These are phyloP conservation scores for Periparus ater DNA, from an alignment of 2,797 vertebrate species.

Conservation along the genomic window DNA sequence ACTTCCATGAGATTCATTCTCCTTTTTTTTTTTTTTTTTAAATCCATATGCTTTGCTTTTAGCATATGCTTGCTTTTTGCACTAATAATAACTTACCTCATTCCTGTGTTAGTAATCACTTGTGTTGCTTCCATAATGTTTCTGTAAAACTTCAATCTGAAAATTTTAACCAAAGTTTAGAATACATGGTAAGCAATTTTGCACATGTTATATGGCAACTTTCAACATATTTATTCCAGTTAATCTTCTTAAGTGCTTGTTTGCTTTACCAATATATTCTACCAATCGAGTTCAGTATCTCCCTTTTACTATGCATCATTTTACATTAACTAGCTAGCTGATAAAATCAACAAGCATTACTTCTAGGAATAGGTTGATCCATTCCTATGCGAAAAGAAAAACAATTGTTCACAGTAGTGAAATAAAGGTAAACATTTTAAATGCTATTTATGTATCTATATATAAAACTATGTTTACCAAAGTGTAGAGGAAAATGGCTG, in stretches of 20 bases:
- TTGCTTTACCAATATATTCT: slow-evolving; percentile 67
- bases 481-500: slow-evolving; percentile 65
- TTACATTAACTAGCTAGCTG: slow-evolving; percentile 66
- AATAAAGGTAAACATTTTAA: slow-evolving; percentile 64
- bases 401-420: slow-evolving; percentile 21
- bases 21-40: slow-evolving; percentile 21
- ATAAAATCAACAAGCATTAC: slow-evolving; percentile 67
- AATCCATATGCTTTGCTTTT: slow-evolving; percentile 75
- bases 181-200: slow-evolving; percentile 78
- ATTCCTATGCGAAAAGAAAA: slow-evolving; percentile 49
- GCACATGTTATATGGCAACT: slow-evolving; percentile 73
- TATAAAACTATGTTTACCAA: slow-evolving; percentile 67
- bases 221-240: slow-evolving; percentile 61
- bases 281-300: slow-evolving; percentile 46
- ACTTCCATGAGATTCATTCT: slow-evolving; percentile 65
- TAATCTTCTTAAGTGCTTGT: slow-evolving; percentile 63
- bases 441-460: slow-evolving; percentile 62
- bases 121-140: slow-evolving; percentile 73
- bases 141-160: slow-evolving; percentile 68
- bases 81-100: slow-evolving; percentile 80
- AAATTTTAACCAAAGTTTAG: slow-evolving; percentile 76
- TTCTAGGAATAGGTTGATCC: slow-evolving; percentile 67
- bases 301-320: slow-evolving; percentile 63
- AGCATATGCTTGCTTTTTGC: slow-evolving; percentile 82
- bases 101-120: slow-evolving; percentile 75